phyloP scores from a whole-genome alignment of 2,113 vertebrate genomes.

The Notarius lentiginosus region DNA sequence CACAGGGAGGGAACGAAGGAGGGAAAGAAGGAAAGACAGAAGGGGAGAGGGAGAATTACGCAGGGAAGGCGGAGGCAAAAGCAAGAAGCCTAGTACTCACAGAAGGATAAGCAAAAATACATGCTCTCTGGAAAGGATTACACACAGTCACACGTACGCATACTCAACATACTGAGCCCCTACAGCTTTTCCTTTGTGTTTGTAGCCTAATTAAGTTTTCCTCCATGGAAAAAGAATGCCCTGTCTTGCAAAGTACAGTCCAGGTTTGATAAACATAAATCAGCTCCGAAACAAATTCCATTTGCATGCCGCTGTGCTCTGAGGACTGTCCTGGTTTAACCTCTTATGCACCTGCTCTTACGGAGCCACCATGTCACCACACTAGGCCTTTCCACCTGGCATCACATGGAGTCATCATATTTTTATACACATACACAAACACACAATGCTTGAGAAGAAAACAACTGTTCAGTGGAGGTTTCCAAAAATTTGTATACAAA shows the following conservation, averaged over 20 bases:
- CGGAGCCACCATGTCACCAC: conserved; percentile 6
- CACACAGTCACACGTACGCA: conserved; percentile 15
- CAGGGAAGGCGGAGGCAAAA: conserved; percentile 49
- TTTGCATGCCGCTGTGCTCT: conserved; percentile 18
- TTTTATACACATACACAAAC: conserved; percentile 16
- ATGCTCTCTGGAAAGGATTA: conserved; percentile 15
- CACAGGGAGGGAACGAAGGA: conserved; percentile 55
- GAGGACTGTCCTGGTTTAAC: conserved; percentile 32
- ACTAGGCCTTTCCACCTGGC: conserved; percentile 1
- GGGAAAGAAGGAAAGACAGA: conserved; percentile 50
- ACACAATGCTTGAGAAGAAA: conserved; percentile 14
- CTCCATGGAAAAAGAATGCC: conserved; percentile 15
- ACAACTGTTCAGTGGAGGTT: neutral
- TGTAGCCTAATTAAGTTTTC: conserved; percentile 24
- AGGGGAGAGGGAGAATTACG: conserved; percentile 58
- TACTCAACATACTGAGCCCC: neutral
- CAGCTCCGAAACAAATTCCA: conserved; percentile 11
- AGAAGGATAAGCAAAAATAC: conserved; percentile 38
- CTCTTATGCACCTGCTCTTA: conserved; percentile 19
- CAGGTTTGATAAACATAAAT: neutral
- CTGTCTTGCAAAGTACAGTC: conserved; percentile 5
- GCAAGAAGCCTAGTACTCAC: conserved; percentile 38
- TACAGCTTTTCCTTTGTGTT: neutral
- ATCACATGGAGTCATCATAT: conserved; percentile 2
- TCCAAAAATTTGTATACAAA: neutral